Percentiles rank a stretch among this genome's conserved stretches.
These are phyloP conservation scores for Notothenia coriiceps DNA, from an alignment of 2,113 vertebrate genomes.

Conservation along the genomic window DNA sequence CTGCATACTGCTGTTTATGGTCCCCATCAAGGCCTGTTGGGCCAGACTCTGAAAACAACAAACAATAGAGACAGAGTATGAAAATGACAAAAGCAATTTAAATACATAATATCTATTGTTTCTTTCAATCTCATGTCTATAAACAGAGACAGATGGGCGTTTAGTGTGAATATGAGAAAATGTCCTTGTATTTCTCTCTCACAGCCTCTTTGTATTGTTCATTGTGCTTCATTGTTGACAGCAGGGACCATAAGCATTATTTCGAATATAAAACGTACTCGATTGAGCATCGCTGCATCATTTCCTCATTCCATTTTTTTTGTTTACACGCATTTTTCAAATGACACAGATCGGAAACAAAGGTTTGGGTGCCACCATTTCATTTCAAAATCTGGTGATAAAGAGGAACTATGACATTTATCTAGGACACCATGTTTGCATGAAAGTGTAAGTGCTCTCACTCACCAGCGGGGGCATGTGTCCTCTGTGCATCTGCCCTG, in stretches of 20 bases:
- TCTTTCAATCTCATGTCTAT: slow-evolving; percentile 20
- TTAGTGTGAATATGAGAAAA: not conserved
- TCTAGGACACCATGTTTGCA: not conserved
- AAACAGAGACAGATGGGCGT: slow-evolving; percentile 23
- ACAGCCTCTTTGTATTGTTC: slow-evolving; percentile 7
- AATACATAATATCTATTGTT: not conserved
- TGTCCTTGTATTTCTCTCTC: not conserved
- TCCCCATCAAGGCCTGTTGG: slow-evolving; percentile 98
- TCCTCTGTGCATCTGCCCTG: slow-evolving; percentile 97
- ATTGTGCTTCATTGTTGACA: slow-evolving; percentile 12
- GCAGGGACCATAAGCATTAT: not conserved
- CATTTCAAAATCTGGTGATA: not conserved
- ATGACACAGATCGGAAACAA: not conserved
- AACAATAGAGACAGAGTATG: slow-evolving; percentile 37
- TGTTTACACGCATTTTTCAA: not conserved
- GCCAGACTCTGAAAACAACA: slow-evolving; percentile 90
- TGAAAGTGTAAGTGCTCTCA: slow-evolving; percentile 5
- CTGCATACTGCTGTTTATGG: slow-evolving; percentile 98
- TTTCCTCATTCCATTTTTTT: not conserved
- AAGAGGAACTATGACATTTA: not conserved
- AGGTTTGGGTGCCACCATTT: not conserved
- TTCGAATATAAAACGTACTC: slow-evolving; percentile 5
- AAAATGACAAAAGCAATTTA: slow-evolving; percentile 25
- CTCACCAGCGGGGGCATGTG: slow-evolving; percentile 98
- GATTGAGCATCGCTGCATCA: not conserved